These are phyloP conservation scores for Antheraea assamensis DNA, from an alignment of 2,888 invertebrate species.

Conservation along the genomic window DNA sequence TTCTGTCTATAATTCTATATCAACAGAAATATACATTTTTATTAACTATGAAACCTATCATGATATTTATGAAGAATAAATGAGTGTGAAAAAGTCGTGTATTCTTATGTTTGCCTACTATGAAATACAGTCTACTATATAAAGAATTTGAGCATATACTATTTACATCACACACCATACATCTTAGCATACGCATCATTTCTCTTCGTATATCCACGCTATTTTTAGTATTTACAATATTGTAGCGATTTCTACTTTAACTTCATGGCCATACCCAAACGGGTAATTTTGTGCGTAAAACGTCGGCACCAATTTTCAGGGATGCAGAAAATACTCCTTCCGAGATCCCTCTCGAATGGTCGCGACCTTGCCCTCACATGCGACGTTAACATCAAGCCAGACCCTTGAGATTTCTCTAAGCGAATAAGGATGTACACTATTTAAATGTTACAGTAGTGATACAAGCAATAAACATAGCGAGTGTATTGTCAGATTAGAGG, in stretches of 20 bases:
- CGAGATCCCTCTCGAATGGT: constrained; percentile 31
- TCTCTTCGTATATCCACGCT: too few relatives aligned
- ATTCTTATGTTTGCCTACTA: too few relatives aligned
- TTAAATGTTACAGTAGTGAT: background rate
- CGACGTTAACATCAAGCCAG: constrained; percentile 19
- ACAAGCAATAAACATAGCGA: background rate
- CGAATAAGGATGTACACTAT: background rate
- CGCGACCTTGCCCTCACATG: constrained; percentile 41
- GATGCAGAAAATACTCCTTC: constrained; percentile 38
- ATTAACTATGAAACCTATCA: too few relatives aligned
- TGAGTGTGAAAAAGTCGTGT: too few relatives aligned
- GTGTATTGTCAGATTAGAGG: too few relatives aligned
- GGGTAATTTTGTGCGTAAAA: constrained; percentile 37
- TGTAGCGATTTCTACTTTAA: constrained; percentile 19
- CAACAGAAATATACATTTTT: too few relatives aligned
- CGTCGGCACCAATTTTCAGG: constrained; percentile 41
- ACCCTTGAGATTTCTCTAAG: background rate
- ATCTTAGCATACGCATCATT: background rate
- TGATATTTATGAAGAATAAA: too few relatives aligned
- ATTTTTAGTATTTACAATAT: background rate
- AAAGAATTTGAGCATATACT: too few relatives aligned
- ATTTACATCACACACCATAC: too few relatives aligned
- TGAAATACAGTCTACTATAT: too few relatives aligned
- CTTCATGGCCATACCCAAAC: constrained; percentile 27
- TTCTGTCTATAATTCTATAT: too few relatives aligned